These are phyloP conservation scores for Papilio elwesi DNA, from an alignment of 2,888 invertebrate species.

Conservation along the genomic window DNA sequence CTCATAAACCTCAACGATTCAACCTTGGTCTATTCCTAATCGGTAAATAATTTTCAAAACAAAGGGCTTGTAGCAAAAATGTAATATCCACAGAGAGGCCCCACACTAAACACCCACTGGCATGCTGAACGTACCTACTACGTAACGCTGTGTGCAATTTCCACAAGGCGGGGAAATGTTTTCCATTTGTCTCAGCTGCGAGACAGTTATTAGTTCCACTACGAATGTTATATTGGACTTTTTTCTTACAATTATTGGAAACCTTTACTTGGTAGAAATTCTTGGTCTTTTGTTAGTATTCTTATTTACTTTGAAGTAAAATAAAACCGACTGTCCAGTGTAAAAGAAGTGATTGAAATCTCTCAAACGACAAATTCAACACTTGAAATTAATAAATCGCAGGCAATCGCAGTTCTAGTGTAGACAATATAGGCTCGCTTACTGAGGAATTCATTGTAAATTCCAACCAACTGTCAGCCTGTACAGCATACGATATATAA, in stretches of 20 bases:
- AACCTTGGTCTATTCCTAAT: neutral
- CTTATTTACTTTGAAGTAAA: neutral
- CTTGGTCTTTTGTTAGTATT: neutral
- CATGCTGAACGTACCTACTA: slow-evolving; percentile 5
- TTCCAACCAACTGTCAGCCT: neutral
- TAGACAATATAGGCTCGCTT: neutral
- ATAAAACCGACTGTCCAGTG: no score
- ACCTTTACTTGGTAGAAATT: neutral
- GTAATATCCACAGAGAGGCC: slow-evolving; percentile 17
- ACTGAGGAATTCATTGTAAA: neutral
- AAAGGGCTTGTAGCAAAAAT: slow-evolving; percentile 14
- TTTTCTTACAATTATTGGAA: slow-evolving; percentile 16
- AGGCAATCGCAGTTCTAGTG: neutral
- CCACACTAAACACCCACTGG: slow-evolving; percentile 4
- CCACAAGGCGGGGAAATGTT: slow-evolving; percentile 16
- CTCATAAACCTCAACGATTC: slow-evolving; percentile 7
- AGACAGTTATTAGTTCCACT: slow-evolving; percentile 32
- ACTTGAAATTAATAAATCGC: neutral
- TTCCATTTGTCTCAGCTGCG: slow-evolving; percentile 24
- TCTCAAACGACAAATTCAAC: neutral
- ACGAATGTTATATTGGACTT: slow-evolving; percentile 14
- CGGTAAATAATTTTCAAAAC: slow-evolving; percentile 1
- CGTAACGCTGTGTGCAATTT: slow-evolving; percentile 24
- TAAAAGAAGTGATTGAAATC: neutral
- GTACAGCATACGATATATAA: no score